Evolutionary conservation across 2,113 vertebrate species (phyloP).

Genomic region (Sclerurus mexicanus): DNA sequence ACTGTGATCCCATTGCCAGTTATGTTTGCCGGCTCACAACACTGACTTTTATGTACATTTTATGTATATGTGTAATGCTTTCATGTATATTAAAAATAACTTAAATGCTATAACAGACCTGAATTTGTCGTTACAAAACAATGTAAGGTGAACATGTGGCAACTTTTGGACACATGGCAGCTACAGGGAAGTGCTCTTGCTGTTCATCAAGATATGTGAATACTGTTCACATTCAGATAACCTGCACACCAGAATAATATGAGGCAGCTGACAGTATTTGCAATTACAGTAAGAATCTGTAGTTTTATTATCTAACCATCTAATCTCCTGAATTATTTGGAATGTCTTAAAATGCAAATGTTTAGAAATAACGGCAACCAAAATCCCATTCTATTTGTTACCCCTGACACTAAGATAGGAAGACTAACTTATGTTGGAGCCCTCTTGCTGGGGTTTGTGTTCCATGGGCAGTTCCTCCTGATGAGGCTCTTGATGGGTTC

Average conservation of each 20-base stretch:
- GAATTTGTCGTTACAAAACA: neutral
- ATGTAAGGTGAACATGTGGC: neutral
- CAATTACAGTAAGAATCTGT: neutral
- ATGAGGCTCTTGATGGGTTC: fast-evolving
- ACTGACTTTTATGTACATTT: neutral
- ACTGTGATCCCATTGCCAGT: neutral
- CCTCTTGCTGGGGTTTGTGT: neutral
- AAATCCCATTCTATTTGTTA: neutral
- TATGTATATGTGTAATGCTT: neutral
- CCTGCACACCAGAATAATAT: neutral
- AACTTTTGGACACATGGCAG: neutral
- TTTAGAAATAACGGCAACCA: neutral
- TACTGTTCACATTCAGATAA: neutral
- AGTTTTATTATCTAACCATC: neutral
- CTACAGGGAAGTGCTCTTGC: neutral
- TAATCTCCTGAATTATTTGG: neutral
- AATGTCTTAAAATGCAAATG: neutral
- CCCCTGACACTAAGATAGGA: neutral
- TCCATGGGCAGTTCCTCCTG: neutral
- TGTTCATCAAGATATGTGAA: no score
- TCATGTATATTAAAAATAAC: neutral
- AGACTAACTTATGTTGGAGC: neutral
- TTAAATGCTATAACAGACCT: neutral
- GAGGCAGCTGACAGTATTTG: neutral
- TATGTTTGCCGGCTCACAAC: neutral